Base-by-base conservation (phyloP, 1,140 invertebrate species). In the Drosophila erecta region DNA sequence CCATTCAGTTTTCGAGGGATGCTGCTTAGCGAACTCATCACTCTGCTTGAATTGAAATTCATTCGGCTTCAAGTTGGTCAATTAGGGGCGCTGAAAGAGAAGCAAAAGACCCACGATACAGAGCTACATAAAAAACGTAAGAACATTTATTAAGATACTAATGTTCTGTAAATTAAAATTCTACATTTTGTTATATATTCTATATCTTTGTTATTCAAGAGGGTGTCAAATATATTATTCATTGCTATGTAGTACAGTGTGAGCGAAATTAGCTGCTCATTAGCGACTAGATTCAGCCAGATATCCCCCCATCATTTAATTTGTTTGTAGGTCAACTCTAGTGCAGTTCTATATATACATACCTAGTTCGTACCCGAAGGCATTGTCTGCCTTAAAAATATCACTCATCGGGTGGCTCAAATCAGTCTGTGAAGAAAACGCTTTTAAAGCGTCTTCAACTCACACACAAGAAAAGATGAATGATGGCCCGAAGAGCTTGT, bases 21-120 rank as follows among this genome's bases (percentile, higher is more conserved):
- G 80, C 81, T 69, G 80, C 81, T 69, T 57, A 51, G 58, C 37
- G 43, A 55, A 73, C 64, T 80, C 71, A 56, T 66, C 75, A 81
- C 81, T 72, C 53, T 67, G 83, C 83, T 75, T 71, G 81, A 86
- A 86, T 87, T 86, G 56, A 86, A 87, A 75, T 79, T 81, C 81
- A 87, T 85, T 75, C 61, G 76, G 51, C 81, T 72, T 64, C 65
- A 71, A 78, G 66, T 79, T 73, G 44, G 46, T 6, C 60, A 66
- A 47, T 78, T 78, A 81, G 65, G 81, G 81, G 83, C 69, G 76
- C 43, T 51, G 81, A 40, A 41, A 40, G 12, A 35, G n/a, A 20
- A 46, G 15, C 15, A 33, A 33, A 38, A 43, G 20, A 11, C 47
- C 22, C 20, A 44, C 41, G 22, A 49, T 27, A 40, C 49, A 17